These are phyloP conservation scores for Lamprotornis superbus DNA, from an alignment of 2,113 vertebrate species.

Conservation along the genomic window DNA sequence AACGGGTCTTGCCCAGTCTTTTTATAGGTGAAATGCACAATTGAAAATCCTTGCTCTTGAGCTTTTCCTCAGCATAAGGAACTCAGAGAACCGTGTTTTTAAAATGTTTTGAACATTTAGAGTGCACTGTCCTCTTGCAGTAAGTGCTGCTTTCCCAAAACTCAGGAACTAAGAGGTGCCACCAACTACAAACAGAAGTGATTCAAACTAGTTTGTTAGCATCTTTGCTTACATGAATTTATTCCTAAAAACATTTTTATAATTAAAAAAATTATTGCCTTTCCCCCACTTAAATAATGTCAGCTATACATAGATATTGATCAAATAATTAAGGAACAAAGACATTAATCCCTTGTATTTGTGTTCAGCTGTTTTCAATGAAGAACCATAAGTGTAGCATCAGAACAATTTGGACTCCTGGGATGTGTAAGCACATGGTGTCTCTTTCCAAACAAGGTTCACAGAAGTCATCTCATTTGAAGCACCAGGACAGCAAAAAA, in stretches of 20 bases:
- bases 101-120: neutral
- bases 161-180: neutral
- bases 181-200: neutral
- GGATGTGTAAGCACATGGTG: neutral
- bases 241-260: neutral
- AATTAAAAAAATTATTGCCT: neutral
- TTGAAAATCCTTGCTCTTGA: neutral
- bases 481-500: neutral
- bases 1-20: neutral
- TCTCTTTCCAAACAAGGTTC: neutral
- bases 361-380: neutral
- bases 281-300: neutral
- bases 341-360: neutral
- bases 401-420: neutral
- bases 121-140: neutral
- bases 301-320: neutral
- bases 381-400: neutral
- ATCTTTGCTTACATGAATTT: neutral
- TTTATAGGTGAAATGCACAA: neutral
- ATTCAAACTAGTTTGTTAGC: neutral
- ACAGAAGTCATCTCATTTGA: conserved; percentile 3
- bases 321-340: neutral
- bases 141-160: neutral
- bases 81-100: neutral
- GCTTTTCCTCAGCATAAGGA: neutral